phyloP scores from a whole-genome alignment of 2,797 vertebrate species.

The Neostethus bicornis region DNA sequence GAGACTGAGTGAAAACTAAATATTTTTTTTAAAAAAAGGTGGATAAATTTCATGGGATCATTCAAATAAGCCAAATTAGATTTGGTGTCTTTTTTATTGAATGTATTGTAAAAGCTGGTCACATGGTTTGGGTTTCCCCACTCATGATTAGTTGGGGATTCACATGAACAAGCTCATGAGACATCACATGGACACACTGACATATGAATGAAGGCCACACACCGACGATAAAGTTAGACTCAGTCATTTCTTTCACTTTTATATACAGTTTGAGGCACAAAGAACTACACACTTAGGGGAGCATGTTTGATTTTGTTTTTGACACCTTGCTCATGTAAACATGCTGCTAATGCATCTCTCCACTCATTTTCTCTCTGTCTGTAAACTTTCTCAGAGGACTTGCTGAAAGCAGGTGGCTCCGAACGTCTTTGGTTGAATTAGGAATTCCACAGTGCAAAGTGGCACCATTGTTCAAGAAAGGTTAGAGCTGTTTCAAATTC shows the following conservation, averaged over 20 bases:
- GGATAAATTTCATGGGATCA: not conserved
- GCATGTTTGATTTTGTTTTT: constrained; percentile 53
- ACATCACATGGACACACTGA: constrained; percentile 1
- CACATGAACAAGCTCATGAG: constrained; percentile 26
- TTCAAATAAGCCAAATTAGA: constrained; percentile 7
- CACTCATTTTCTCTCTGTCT: constrained; percentile 12
- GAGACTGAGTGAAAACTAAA: constrained; percentile 25
- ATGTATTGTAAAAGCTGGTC: constrained; percentile 25
- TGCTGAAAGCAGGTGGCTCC: constrained; percentile 61
- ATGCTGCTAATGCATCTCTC: constrained; percentile 39
- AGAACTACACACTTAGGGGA: constrained; percentile 36
- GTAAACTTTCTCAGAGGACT: constrained; percentile 55
- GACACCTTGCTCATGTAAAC: constrained; percentile 59
- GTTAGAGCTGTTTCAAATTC: constrained; percentile 75
- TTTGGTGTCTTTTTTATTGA: constrained; percentile 13
- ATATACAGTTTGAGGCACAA: constrained; percentile 27
- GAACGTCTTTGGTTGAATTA: constrained; percentile 61
- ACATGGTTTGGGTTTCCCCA: constrained; percentile 23
- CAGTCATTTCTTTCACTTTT: constrained; percentile 10
- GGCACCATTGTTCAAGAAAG: constrained; percentile 76
- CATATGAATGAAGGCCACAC: not conserved
- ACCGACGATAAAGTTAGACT: not conserved
- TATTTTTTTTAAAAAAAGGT: too few relatives aligned
- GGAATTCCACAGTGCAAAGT: constrained; percentile 74
- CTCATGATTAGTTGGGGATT: constrained; percentile 44